Percentiles rank a stretch among this genome's conserved stretches.
Conservation (phyloP, 1,140 invertebrate genomes). For the Drosophila sucinea region DNA sequence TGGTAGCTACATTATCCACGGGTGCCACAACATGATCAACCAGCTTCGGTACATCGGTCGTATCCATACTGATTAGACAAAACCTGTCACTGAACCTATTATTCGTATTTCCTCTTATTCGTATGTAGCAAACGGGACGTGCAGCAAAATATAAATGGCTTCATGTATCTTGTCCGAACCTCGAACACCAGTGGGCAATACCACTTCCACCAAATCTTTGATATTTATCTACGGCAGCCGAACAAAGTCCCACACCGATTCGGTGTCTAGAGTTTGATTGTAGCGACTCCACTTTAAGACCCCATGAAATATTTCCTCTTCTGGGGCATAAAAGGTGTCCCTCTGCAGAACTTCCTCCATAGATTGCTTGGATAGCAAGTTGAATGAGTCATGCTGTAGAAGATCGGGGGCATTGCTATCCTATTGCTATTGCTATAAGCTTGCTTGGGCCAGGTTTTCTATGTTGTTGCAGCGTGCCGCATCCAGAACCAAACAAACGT, state of each 20-base stretch:
- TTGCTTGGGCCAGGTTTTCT: conserved; percentile 86
- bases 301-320: conserved; percentile 97
- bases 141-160: conserved; percentile 96
- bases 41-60: conserved; percentile 89
- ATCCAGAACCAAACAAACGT: conserved; percentile 96
- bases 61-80: conserved; percentile 95
- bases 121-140: conserved; percentile 94
- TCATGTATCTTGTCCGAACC: conserved; percentile 95
- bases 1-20: conserved; percentile 95
- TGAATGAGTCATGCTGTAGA: conserved; percentile 92
- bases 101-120: conserved; percentile 93
- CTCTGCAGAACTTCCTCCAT: conserved; percentile 93
- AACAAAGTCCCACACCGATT: conserved; percentile 62
- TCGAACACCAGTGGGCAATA: no score
- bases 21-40: conserved; percentile 93
- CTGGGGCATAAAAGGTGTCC: conserved; percentile 97
- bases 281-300: conserved; percentile 93
- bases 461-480: conserved; percentile 89
- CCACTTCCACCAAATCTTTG: conserved; percentile 74
- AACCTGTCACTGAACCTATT: conserved; percentile 95
- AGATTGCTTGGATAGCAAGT: conserved; percentile 91
- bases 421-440: no score
- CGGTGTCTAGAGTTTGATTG: conserved; percentile 87
- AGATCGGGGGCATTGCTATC: conserved; percentile 94
- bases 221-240: no score